Conservation (phyloP, 2,113 vertebrate genomes). For the Chauna torquata region DNA sequence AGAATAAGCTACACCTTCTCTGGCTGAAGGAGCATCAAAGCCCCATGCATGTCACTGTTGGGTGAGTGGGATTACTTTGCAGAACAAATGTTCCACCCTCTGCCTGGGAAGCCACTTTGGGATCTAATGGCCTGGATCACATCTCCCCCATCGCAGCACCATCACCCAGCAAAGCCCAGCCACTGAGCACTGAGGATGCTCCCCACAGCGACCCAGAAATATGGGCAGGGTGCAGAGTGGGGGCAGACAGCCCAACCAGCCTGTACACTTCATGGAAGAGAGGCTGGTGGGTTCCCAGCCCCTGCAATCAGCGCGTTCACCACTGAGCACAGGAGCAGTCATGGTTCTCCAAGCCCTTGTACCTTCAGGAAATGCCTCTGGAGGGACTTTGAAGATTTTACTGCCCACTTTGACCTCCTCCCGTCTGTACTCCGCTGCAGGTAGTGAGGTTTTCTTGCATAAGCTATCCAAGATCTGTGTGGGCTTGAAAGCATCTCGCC, state of each 20-base stretch:
- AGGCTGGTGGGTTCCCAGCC: not conserved
- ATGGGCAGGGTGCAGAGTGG: not conserved
- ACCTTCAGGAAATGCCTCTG: constrained; percentile 87
- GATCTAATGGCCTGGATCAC: not conserved
- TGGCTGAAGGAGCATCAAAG: not conserved
- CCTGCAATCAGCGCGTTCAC: accelerated
- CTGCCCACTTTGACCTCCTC: constrained; percentile 90
- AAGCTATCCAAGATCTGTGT: constrained; percentile 86
- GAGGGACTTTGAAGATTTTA: constrained; percentile 89
- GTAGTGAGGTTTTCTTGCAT: constrained; percentile 85
- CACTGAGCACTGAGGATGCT: not conserved
- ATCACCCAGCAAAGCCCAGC: not conserved
- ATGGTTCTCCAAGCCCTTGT: not conserved
- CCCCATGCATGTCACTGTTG: accelerated
- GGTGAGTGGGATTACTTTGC: not conserved
- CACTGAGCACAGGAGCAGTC: not conserved
- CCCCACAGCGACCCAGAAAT: not conserved
- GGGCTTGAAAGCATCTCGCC: constrained; percentile 89
- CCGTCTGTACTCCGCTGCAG: constrained; percentile 82
- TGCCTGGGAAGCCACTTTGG: not conserved
- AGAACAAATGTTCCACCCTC: not conserved
- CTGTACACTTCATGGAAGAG: not conserved
- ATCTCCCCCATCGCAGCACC: not conserved
- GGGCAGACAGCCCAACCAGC: not conserved
- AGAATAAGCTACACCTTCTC: not conserved